phyloP scores from a whole-genome alignment of 2,797 vertebrate species.

The Phyllotis vaccarum region DNA sequence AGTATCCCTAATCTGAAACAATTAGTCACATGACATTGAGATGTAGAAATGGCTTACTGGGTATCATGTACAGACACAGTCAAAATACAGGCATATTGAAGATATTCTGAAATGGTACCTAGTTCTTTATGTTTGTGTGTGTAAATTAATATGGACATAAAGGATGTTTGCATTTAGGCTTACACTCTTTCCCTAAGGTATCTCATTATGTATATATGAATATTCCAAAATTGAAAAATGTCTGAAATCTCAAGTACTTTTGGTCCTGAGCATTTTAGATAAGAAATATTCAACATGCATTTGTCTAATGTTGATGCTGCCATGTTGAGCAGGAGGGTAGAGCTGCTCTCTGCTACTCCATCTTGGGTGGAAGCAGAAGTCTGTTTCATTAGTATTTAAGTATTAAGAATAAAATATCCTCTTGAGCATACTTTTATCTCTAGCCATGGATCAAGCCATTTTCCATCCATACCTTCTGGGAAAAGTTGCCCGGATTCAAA shows the following conservation, averaged over 20 bases:
- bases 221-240: neutral
- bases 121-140: neutral
- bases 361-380: neutral
- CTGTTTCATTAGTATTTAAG: conserved; percentile 1
- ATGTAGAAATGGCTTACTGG: neutral
- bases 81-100: neutral
- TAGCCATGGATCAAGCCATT: neutral
- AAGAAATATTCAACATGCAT: neutral
- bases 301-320: neutral
- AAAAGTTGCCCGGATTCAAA: neutral
- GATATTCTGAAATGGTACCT: neutral
- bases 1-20: neutral
- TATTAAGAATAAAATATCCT: neutral
- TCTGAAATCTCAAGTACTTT: neutral
- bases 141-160: neutral
- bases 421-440: neutral
- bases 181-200: neutral
- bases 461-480: neutral
- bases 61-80: neutral
- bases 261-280: neutral
- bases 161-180: neutral
- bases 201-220: neutral
- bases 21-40: neutral
- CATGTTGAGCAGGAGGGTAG: neutral
- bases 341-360: neutral